Base-by-base conservation (phyloP, 2,797 vertebrate species). In the Gobio occitaniae region DNA sequence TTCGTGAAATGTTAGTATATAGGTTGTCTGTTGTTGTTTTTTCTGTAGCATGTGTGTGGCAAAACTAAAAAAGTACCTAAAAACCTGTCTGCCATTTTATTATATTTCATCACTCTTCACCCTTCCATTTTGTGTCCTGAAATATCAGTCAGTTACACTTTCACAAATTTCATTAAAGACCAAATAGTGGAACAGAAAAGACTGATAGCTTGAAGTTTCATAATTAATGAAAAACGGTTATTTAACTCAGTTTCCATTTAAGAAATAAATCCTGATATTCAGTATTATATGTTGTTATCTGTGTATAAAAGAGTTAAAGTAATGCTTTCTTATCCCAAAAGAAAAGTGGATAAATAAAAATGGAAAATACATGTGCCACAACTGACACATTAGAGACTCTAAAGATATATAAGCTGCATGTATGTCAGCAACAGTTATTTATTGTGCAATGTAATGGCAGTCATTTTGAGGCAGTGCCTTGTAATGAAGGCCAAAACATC, bases 351-450 rank as follows among this genome's bases (percentile, higher is more conserved):
- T 15, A 2, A 72, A 29, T 71, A 17, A 52, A 32, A 21, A 21
- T 52, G 0, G 5, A 2, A 32, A 76, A 76, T 19, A 36, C 25
- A 50, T 12, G 25, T 74, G 4, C 17, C n/a, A 61, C 10, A 61
- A 1, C 11, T 61, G 59, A 25, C 2, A 0, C 0, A 13, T 13
- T 36, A 32, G 11, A 29, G 13, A 29, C 3, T 3, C 11, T 13
- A 16, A 72, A 11, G 5, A 13, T 36, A 21, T 2, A 36, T 54
- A 36, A 54, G 21, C 16, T 75, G 25, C 71, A 36, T 12, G 1
- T n/a, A 4, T n/a, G n/a, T 54, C 2, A 0, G 13, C 61, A 70
- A 10, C 6, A 11, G 0, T 10, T 56, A 4, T 61, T 12, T 0
- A 25, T 61, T 61, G 59, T 61, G 4, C 4, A 25, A 1, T 50